Conservation (phyloP, 2,888 invertebrate species). For the Dynastes grantii region DNA sequence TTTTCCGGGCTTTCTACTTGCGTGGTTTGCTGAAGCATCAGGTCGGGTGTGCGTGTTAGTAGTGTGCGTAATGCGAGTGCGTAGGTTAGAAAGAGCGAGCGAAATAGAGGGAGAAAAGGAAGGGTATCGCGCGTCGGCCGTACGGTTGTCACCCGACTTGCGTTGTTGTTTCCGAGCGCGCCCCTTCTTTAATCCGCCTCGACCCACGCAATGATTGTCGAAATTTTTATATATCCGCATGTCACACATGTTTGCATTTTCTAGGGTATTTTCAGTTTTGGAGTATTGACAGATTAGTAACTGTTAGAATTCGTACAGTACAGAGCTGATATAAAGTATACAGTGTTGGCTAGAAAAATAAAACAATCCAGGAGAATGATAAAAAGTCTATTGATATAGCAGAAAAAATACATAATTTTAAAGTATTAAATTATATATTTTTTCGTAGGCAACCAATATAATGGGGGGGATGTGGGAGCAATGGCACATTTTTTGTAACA, state of each 20-base stretch:
- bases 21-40: background rate
- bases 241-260: conserved; percentile 54
- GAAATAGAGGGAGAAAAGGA: background rate
- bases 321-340: too few species aligned
- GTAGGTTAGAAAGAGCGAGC: background rate
- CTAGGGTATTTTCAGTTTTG: conserved; percentile 32
- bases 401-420: too few species aligned
- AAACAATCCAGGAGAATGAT: too few species aligned
- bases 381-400: too few species aligned
- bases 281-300: conserved; percentile 18
- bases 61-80: background rate
- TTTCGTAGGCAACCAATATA: too few species aligned
- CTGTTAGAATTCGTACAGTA: background rate
- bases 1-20: background rate
- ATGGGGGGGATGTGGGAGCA: too few species aligned
- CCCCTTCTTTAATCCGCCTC: conserved; percentile 48
- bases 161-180: conserved; percentile 25
- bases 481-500: too few species aligned
- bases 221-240: conserved; percentile 51
- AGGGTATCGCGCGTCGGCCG: background rate
- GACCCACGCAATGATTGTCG: conserved; percentile 53
- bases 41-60: background rate
- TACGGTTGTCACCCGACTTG: background rate
- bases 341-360: too few species aligned
- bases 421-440: too few species aligned